Percentiles rank a stretch among this genome's conserved stretches.
phyloP scores from a whole-genome alignment of 2,888 invertebrate genomes.

The Diloba caeruleocephala region DNA sequence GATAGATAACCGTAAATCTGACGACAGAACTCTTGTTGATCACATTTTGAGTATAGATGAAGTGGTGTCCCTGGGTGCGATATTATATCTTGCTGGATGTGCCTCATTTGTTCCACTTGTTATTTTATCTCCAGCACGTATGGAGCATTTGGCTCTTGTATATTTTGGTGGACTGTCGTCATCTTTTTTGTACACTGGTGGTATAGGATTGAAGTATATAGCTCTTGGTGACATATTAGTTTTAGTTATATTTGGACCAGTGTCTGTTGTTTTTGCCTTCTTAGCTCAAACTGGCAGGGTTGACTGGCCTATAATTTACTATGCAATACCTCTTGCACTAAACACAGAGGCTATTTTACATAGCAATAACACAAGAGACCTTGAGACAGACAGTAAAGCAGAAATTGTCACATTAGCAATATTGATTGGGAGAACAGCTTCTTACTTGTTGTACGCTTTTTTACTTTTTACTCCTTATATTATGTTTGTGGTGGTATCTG shows the following conservation, averaged over 20 bases:
- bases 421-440: slow-evolving; percentile 96
- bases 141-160: slow-evolving; percentile 98
- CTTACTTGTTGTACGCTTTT: slow-evolving; percentile 96
- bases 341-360: slow-evolving; percentile 98
- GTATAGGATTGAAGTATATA: slow-evolving; percentile 98
- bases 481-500: slow-evolving; percentile 94
- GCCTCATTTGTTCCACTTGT: slow-evolving; percentile 94
- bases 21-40: slow-evolving; percentile 98
- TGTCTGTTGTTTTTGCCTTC: slow-evolving; percentile 97
- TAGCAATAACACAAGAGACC: slow-evolving; percentile 97
- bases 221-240: slow-evolving; percentile 97
- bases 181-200: slow-evolving; percentile 98
- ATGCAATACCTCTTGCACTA: slow-evolving; percentile 97
- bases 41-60: slow-evolving; percentile 92
- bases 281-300: slow-evolving; percentile 97
- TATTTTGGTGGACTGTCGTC: slow-evolving; percentile 98
- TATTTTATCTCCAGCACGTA: slow-evolving; percentile 95
- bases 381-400: slow-evolving; percentile 95
- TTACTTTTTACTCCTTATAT: slow-evolving; percentile 97
- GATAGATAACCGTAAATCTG: slow-evolving; percentile 97
- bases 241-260: slow-evolving; percentile 97
- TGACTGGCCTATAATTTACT: slow-evolving; percentile 97
- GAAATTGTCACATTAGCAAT: slow-evolving; percentile 99
- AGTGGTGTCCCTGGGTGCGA: slow-evolving; percentile 96
- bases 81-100: slow-evolving; percentile 96